phyloP scores from a whole-genome alignment of 1,140 invertebrate genomes.

The Globodera rostochiensis region DNA sequence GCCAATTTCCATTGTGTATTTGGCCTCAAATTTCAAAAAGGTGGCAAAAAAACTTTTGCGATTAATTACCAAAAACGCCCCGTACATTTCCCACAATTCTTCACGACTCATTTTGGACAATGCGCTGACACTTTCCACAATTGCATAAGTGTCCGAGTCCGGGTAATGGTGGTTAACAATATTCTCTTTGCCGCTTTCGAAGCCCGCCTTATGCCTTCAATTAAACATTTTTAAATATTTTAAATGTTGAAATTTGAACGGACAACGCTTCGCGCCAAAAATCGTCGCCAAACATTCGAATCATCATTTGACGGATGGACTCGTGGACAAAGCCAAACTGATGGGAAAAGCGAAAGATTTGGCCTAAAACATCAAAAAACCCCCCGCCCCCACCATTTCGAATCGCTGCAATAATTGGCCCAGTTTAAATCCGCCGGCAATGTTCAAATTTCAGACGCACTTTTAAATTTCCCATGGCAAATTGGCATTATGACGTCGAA shows the following conservation, averaged over 20 bases:
- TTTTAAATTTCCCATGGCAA: too few relatives aligned
- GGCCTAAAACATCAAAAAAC: too few relatives aligned
- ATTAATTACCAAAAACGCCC: conserved; percentile 48
- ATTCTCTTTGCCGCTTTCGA: conserved; percentile 60
- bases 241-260: neutral
- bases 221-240: neutral
- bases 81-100: conserved; percentile 60
- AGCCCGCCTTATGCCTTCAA: conserved; percentile 49
- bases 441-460: too few relatives aligned
- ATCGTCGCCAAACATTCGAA: conserved; percentile 49
- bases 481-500: too few relatives aligned
- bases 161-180: conserved; percentile 56
- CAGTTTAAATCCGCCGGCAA: too few relatives aligned
- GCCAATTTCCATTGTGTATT: conserved; percentile 59
- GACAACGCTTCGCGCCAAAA: conserved; percentile 47
- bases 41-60: neutral
- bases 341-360: neutral
- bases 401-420: too few relatives aligned
- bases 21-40: neutral
- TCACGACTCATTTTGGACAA: conserved; percentile 52
- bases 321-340: conserved; percentile 53
- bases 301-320: conserved; percentile 46
- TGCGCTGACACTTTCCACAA: conserved; percentile 52
- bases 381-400: too few relatives aligned
- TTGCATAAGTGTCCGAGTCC: conserved; percentile 54